Percentiles rank a stretch among this genome's conserved stretches.
Conservation (phyloP, 2,888 invertebrate genomes). For the Synanthedon andrenaeformis region DNA sequence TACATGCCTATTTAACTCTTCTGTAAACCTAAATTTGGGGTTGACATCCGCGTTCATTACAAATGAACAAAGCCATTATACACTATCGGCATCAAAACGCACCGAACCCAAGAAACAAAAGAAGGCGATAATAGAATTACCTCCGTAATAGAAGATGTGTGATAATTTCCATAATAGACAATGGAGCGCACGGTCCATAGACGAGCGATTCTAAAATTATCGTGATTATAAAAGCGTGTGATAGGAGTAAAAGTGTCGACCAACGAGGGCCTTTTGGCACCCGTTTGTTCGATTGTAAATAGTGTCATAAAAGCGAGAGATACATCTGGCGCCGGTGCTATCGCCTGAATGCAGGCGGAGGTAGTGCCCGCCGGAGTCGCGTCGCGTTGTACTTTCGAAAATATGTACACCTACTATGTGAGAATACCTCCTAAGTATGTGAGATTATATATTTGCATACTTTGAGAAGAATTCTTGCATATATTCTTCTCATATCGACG, state of each 20-base stretch:
- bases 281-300: slow-evolving; percentile 34
- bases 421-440: too few species aligned
- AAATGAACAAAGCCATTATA: neutral
- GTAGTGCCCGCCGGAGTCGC: slow-evolving; percentile 3
- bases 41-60: too few species aligned
- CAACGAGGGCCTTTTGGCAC: slow-evolving; percentile 64
- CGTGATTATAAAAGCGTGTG: slow-evolving; percentile 50
- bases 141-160: slow-evolving; percentile 11
- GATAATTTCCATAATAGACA: slow-evolving; percentile 10
- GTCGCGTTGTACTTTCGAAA: neutral
- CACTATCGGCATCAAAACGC: slow-evolving; percentile 4
- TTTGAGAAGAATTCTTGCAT: too few species aligned
- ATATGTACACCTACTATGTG: too few species aligned
- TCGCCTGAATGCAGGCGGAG: slow-evolving; percentile 12
- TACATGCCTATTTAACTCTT: too few species aligned
- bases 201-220: slow-evolving; percentile 27
- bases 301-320: slow-evolving; percentile 30
- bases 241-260: slow-evolving; percentile 53
- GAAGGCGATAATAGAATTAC: slow-evolving; percentile 52
- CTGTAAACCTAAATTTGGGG: too few species aligned
- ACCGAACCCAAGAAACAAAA: slow-evolving; percentile 29
- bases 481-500: too few species aligned
- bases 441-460: too few species aligned
- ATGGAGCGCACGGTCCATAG: slow-evolving; percentile 8
- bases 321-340: slow-evolving; percentile 46